Conservation (phyloP, 2,888 invertebrate genomes). For the Lamellibrachia satsuma region DNA sequence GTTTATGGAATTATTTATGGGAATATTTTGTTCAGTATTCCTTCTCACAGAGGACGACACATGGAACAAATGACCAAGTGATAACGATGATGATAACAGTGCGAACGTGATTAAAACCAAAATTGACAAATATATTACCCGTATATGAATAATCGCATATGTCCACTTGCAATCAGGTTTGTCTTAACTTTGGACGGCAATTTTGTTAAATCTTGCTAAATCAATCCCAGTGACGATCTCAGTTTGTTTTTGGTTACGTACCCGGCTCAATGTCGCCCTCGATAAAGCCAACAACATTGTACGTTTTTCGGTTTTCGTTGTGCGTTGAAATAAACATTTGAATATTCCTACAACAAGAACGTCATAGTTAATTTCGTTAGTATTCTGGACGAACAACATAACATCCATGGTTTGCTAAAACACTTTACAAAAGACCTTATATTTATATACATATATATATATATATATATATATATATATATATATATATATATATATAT, state of each 20-base stretch:
- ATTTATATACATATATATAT: neutral
- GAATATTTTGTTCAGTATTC: no score
- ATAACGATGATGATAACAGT: no score
- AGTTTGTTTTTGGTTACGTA: slow-evolving; percentile 32
- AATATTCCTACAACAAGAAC: slow-evolving; percentile 42
- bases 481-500: neutral
- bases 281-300: slow-evolving; percentile 58
- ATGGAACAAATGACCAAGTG: no score
- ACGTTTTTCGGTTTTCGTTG: slow-evolving; percentile 48
- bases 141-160: no score
- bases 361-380: neutral
- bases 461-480: slow-evolving; percentile 19
- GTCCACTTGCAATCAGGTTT: no score
- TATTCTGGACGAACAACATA: neutral
- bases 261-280: slow-evolving; percentile 61
- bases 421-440: neutral
- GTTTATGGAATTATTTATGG: no score
- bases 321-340: slow-evolving; percentile 51
- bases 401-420: neutral
- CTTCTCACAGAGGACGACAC: no score
- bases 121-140: no score
- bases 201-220: no score
- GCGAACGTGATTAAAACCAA: no score
- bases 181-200: no score
- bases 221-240: neutral